Evolutionary conservation across 2,113 vertebrate species (phyloP).

Genomic region (Synchiropus splendidus): DNA sequence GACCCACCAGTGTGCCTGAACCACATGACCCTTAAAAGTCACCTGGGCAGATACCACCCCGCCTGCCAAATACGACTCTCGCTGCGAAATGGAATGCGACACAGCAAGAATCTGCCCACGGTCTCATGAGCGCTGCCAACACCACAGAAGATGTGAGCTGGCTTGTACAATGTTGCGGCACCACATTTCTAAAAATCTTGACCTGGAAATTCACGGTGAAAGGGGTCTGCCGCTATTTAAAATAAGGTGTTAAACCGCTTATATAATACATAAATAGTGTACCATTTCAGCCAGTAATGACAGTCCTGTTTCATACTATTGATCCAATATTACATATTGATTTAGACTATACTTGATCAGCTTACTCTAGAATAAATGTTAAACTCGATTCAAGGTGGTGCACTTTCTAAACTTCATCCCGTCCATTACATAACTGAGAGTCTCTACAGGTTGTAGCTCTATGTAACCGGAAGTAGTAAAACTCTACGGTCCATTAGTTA

Average conservation of each 20-base stretch:
- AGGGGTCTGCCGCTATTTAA: neutral
- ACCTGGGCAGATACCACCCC: constrained; percentile 21
- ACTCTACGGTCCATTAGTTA: no score
- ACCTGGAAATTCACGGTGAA: neutral
- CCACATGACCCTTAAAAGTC: constrained; percentile 27
- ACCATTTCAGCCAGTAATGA: neutral
- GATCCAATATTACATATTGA: no score
- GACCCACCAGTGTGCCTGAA: constrained; percentile 33
- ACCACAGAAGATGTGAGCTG: neutral
- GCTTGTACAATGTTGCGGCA: no score
- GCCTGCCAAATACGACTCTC: constrained; percentile 25
- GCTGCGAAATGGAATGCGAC: constrained; percentile 35
- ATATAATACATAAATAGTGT: neutral
- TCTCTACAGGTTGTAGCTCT: no score
- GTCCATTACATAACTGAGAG: no score
- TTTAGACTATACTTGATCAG: no score
- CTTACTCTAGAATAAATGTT: no score
- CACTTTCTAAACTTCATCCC: no score
- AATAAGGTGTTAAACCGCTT: no score
- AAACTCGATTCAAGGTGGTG: no score
- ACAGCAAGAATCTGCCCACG: constrained; percentile 13
- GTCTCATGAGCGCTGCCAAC: constrained; percentile 26
- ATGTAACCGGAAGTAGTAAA: no score
- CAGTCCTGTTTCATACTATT: no score
- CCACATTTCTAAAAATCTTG: neutral